Evolutionary conservation across 23 tunicate species (phyloP).

Genomic region (Corella eumyota): DNA sequence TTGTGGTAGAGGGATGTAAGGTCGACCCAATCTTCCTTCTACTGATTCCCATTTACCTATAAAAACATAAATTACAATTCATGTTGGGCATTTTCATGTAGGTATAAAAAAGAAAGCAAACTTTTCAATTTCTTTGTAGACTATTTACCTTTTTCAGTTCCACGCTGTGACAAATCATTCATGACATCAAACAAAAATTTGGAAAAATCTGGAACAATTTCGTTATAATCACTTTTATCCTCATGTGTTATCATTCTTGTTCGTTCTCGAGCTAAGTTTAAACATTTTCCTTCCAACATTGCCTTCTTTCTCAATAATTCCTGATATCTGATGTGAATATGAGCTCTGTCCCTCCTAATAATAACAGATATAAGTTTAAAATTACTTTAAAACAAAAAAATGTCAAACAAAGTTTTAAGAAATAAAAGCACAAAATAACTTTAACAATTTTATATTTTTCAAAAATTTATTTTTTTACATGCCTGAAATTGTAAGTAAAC

Average conservation of each 20-base stretch:
- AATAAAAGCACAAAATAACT: too few relatives aligned
- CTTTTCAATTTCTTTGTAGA: background rate
- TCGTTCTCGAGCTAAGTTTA: constrained; percentile 40
- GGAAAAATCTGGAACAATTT: constrained; percentile 31
- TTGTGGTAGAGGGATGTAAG: constrained; percentile 18
- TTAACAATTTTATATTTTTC: too few relatives aligned
- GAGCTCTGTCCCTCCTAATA: constrained; percentile 54
- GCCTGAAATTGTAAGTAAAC: too few relatives aligned
- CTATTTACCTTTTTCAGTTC: constrained; percentile 27
- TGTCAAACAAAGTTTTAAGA: too few relatives aligned
- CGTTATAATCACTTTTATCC: constrained; percentile 1
- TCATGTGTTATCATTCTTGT: constrained; percentile 13
- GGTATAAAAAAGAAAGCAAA: too few relatives aligned
- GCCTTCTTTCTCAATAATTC: constrained; percentile 70
- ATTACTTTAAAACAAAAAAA: too few relatives aligned
- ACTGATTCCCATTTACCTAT: constrained; percentile 16
- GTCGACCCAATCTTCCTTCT: constrained; percentile 25
- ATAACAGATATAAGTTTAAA: background rate
- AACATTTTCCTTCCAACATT: constrained; percentile 38
- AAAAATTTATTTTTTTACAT: too few relatives aligned
- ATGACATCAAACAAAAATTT: constrained; percentile 60
- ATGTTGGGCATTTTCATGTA: too few relatives aligned
- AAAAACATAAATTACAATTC: background rate
- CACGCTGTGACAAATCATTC: constrained; percentile 49
- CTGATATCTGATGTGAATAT: constrained; percentile 64